These are phyloP conservation scores for Sardina pilchardus DNA, from an alignment of 2,113 vertebrate species.

Conservation along the genomic window DNA sequence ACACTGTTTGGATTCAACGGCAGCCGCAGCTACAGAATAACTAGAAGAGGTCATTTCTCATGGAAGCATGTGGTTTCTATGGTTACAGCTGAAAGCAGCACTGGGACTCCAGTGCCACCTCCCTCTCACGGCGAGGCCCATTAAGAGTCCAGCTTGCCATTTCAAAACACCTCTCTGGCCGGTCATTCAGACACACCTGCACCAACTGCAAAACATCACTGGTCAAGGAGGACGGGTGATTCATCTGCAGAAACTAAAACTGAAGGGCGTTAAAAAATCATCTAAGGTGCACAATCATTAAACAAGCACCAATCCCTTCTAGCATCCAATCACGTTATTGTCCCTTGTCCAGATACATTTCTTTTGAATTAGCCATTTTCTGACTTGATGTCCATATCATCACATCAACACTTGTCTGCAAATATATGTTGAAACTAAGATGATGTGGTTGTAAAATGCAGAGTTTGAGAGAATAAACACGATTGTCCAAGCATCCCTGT, in stretches of 20 bases:
- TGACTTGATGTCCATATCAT: not conserved
- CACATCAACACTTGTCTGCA: not conserved
- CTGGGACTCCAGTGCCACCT: constrained; percentile 43
- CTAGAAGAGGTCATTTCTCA: constrained; percentile 22
- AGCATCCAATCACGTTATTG: not conserved
- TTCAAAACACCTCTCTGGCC: constrained; percentile 35
- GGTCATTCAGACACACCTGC: not conserved
- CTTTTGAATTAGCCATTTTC: not conserved
- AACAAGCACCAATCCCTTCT: too few species aligned
- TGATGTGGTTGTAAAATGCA: not conserved
- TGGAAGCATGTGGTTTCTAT: constrained; percentile 53
- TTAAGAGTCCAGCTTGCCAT: constrained; percentile 37
- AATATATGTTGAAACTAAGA: not conserved
- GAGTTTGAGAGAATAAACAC: not conserved
- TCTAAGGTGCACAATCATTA: too few species aligned
- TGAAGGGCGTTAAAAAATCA: too few species aligned
- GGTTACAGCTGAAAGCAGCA: constrained; percentile 49
- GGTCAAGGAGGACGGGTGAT: too few species aligned
- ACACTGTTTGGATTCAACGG: not conserved
- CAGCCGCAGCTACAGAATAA: not conserved
- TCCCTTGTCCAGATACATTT: not conserved
- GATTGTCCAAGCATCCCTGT: not conserved
- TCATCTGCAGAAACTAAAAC: too few species aligned
- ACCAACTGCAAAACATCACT: too few species aligned
- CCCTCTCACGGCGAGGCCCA: constrained; percentile 35